Evolutionary conservation across 2,113 vertebrate genomes (phyloP).

Genomic region (Phyllostomus hastatus): DNA sequence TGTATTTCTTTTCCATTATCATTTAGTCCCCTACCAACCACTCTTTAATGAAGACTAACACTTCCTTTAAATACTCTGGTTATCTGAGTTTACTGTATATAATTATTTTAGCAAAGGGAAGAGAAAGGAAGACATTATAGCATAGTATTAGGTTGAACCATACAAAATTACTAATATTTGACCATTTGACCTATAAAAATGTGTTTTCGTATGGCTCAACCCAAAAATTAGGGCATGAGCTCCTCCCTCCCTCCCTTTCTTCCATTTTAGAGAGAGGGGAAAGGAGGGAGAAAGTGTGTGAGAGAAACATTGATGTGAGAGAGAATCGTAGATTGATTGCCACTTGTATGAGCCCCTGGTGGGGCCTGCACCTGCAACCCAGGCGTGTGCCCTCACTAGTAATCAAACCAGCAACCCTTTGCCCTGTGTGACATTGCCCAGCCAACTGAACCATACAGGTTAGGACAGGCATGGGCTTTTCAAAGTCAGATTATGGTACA

Average conservation of each 20-base stretch:
- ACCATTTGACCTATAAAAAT: neutral
- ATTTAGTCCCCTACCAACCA: neutral
- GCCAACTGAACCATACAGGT: too few species aligned
- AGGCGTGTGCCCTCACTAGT: too few species aligned
- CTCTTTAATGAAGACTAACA: neutral
- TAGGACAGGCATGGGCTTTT: neutral
- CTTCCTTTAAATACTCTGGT: conserved; percentile 18
- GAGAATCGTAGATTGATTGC: too few species aligned
- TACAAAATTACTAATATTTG: conserved; percentile 8
- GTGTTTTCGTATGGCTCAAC: neutral
- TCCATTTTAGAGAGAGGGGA: too few species aligned
- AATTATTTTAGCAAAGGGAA: neutral
- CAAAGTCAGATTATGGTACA: neutral
- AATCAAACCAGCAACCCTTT: too few species aligned
- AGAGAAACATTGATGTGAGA: too few species aligned
- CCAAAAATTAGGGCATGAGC: neutral
- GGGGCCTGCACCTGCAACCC: too few species aligned
- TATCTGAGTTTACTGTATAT: neutral
- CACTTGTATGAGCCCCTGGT: too few species aligned
- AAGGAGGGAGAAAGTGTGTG: too few species aligned
- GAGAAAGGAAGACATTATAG: neutral
- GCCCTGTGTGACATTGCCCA: too few species aligned
- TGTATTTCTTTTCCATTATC: too few species aligned
- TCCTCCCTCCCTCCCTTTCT: too few species aligned
- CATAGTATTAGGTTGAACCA: neutral